Evolutionary conservation across 2,797 vertebrate species (phyloP), one percentile per base, ranked within the genome.

Genomic region (Austrolebias charrua): DNA sequence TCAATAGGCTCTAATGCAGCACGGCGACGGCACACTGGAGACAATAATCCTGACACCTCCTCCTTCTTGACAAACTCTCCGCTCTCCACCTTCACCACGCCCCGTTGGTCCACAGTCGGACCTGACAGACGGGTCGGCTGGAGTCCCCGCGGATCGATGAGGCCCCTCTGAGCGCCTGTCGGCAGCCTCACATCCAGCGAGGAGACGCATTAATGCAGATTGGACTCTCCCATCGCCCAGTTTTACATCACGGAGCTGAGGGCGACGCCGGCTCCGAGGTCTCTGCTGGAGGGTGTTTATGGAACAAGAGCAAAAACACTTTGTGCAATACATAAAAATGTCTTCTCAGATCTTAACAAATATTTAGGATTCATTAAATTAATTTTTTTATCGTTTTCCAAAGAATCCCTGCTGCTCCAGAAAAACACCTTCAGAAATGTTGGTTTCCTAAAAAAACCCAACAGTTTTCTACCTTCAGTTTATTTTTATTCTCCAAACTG

Each of bases 1-100:
- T 92, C 92, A 86, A 92, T 92, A 91, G 60, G 58, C 79, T 74
- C 87, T 91, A 91, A 92, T 90, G 89, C 86, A 88, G 80, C 75
- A 49, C 81, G 76, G 88, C 75, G 81, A 71, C 82, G 80, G 76
- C 83, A 58, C 82, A 74, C 87, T 82, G 89, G 90, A 91, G 90
- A 91, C 89, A 82, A 83, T 85, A 71, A 89, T 89, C 85, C 85
- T 85, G 81, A 86, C 80, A 82, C 85, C 78, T 69, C 43, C 45
- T 48, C 57, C 46, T 24, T 3, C 24, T 1, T 24, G 24, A 24
- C 24, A 24, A 24, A 24, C 24, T 24, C 24, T 1, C 11, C 54
- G 29, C 55, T 56, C 38, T 38, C 51, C 47, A 62, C 79, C 56
- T 49, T 55, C 72, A 68, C 11, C 46, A 60, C 60, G 48, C 69